These are phyloP conservation scores for Albula goreensis DNA, from an alignment of 2,113 vertebrate genomes.

Conservation along the genomic window DNA sequence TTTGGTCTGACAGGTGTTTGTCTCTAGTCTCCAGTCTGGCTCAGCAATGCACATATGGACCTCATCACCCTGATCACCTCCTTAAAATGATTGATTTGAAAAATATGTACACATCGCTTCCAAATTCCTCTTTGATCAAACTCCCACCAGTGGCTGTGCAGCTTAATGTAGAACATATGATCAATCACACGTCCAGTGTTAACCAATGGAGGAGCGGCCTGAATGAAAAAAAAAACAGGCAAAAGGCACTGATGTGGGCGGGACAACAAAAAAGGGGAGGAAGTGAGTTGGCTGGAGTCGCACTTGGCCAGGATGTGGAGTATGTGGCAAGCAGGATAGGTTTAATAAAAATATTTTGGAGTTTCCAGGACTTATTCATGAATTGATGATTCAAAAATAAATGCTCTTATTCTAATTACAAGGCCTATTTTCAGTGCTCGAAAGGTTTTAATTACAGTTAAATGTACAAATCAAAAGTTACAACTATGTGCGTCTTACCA, in stretches of 20 bases:
- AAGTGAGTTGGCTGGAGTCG: not conserved
- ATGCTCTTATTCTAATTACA: constrained; percentile 7
- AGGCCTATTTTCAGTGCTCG: not conserved
- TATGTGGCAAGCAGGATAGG: not conserved
- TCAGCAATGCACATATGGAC: not conserved
- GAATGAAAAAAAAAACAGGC: not conserved
- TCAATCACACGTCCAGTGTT: not conserved
- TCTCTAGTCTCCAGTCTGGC: not conserved
- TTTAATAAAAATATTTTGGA: not conserved
- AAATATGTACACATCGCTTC: not conserved
- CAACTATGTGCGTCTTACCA: constrained; percentile 59
- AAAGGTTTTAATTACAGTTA: not conserved
- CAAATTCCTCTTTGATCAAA: not conserved
- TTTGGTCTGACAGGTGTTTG: not conserved
- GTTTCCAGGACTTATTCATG: not conserved
- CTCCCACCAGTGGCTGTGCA: not conserved
- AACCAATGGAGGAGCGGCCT: not conserved
- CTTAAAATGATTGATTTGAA: not conserved
- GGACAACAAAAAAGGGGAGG: not conserved
- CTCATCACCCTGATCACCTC: not conserved
- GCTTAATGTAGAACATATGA: not conserved
- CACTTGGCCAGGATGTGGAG: not conserved
- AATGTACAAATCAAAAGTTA: constrained; percentile 21
- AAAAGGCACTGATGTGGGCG: not conserved
- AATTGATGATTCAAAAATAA: not conserved